phyloP scores from a whole-genome alignment of 2,113 vertebrate species.

The Centropristis striata region DNA sequence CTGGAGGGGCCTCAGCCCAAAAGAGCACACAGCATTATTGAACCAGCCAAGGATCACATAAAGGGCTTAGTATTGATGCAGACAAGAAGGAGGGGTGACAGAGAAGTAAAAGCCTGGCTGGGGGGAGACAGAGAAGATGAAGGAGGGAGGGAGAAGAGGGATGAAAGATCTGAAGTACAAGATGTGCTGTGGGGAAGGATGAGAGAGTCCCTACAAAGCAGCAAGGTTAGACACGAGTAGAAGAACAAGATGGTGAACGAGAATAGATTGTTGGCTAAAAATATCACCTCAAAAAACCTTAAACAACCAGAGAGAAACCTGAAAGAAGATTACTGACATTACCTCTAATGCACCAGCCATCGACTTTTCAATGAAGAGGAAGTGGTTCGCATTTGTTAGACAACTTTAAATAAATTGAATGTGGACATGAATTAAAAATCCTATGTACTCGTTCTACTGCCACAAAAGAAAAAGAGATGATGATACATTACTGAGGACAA shows the following conservation, averaged over 20 bases:
- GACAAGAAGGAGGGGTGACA: conserved; percentile 23
- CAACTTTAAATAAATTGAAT: not conserved
- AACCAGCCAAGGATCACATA: conserved; percentile 56
- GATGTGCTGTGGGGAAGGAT: conserved; percentile 13
- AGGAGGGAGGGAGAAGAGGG: not conserved
- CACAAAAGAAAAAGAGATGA: no score
- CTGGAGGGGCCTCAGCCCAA: conserved; percentile 19
- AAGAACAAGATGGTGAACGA: not conserved
- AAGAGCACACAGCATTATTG: conserved; percentile 62
- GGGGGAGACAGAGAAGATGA: conserved; percentile 5
- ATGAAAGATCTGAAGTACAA: conserved; percentile 1
- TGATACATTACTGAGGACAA: not conserved
- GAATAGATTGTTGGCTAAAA: not conserved
- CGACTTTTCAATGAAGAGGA: not conserved
- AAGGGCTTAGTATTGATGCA: conserved; percentile 62
- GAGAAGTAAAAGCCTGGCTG: conserved; percentile 36
- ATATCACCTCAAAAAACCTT: not conserved
- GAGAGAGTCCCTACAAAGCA: not conserved
- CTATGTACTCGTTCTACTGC: not conserved
- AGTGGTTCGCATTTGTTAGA: not conserved
- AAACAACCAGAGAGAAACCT: not conserved
- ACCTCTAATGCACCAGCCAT: not conserved
- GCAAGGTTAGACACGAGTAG: conserved; percentile 3
- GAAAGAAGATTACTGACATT: not conserved
- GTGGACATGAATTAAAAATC: not conserved